Percentiles rank a stretch among this genome's conserved stretches.
phyloP scores from a whole-genome alignment of 2,888 invertebrate genomes.

The Rhogogaster chlorosoma region DNA sequence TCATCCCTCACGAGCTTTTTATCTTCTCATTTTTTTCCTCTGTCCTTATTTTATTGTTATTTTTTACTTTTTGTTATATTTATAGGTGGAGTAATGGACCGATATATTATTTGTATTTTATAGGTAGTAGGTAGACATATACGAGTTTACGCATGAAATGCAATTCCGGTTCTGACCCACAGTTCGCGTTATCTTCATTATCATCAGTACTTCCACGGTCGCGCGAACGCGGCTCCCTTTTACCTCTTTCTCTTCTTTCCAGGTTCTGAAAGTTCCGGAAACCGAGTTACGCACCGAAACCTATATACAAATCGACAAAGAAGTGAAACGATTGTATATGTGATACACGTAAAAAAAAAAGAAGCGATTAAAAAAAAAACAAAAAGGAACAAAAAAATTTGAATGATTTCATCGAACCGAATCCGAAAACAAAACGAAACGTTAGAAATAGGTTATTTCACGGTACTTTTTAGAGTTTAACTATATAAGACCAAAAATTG shows the following conservation, averaged over 20 bases:
- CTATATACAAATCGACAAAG: neutral
- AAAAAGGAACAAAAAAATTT: neutral
- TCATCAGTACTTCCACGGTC: neutral
- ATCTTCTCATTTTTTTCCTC: too few species aligned
- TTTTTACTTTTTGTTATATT: too few species aligned
- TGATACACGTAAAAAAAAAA: too few species aligned
- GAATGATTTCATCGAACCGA: neutral
- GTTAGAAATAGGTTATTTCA: too few species aligned
- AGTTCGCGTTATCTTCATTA: neutral
- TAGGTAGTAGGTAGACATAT: too few species aligned
- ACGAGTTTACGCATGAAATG: neutral
- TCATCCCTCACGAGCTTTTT: neutral
- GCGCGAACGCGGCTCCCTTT: neutral
- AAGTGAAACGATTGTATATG: neutral
- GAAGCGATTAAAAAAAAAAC: neutral
- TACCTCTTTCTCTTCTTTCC: neutral
- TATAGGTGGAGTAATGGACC: too few species aligned
- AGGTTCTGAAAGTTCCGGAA: constrained; percentile 15
- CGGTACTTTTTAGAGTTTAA: too few species aligned
- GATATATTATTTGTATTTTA: too few species aligned
- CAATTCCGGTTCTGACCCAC: neutral
- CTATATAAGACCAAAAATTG: too few species aligned
- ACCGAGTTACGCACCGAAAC: constrained; percentile 1
- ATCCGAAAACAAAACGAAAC: neutral
- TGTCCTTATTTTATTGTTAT: too few species aligned